These are phyloP conservation scores for Nyctalus aviator DNA, from an alignment of 2,797 vertebrate species.

Conservation along the genomic window DNA sequence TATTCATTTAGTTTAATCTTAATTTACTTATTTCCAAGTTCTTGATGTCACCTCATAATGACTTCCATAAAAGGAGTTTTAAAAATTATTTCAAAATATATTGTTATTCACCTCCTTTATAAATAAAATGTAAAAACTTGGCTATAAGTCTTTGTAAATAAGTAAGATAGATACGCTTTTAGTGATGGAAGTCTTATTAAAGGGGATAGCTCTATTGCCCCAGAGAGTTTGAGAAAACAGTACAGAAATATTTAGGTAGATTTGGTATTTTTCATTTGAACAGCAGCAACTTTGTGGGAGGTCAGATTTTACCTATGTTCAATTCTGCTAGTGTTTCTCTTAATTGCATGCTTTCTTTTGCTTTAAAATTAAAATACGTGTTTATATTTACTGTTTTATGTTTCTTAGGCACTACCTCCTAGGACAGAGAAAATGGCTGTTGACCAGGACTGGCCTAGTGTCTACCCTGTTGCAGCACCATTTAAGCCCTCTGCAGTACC, in stretches of 20 bases:
- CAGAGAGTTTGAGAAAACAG: background rate
- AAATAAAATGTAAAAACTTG: constrained; percentile 20
- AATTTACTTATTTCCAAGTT: constrained; percentile 48
- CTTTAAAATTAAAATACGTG: constrained; percentile 7
- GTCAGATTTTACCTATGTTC: background rate
- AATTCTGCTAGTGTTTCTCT: background rate
- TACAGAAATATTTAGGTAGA: background rate
- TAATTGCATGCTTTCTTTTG: constrained; percentile 32
- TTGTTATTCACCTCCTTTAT: background rate
- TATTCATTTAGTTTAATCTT: background rate
- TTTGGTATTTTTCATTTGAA: background rate
- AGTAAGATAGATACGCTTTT: background rate
- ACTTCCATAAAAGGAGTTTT: constrained; percentile 2
- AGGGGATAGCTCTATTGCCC: background rate
- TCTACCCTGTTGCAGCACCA: constrained; percentile 93
- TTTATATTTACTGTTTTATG: background rate
- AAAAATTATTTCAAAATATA: constrained; percentile 30
- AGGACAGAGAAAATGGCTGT: constrained; percentile 92
- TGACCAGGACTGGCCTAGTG: constrained; percentile 96
- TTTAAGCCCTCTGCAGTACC: constrained; percentile 93
- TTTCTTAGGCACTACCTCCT: constrained; percentile 86
- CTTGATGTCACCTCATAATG: background rate
- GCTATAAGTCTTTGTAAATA: background rate
- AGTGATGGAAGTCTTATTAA: background rate
- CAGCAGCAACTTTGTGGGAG: background rate